phyloP scores from a whole-genome alignment of 2,888 invertebrate species.

The Leptarthrus brevirostris region DNA sequence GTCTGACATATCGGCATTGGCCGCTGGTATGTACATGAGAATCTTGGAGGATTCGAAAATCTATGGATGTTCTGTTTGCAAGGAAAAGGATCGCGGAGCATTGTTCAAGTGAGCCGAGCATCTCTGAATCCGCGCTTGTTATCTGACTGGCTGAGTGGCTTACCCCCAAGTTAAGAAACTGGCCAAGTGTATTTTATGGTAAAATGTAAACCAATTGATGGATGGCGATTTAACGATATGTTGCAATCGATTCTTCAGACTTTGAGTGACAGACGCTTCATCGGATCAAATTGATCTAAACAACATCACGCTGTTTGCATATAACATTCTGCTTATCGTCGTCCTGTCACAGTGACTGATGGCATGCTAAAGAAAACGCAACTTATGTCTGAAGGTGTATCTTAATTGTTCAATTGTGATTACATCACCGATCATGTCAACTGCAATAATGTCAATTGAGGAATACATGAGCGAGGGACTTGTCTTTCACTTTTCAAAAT shows the following conservation, averaged over 20 bases:
- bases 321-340: conserved; percentile 57
- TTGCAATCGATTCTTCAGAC: conserved; percentile 62
- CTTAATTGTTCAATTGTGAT: conserved; percentile 54
- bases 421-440: conserved; percentile 52
- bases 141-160: background rate
- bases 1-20: conserved; percentile 45
- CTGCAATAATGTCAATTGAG: conserved; percentile 51
- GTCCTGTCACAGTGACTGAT: conserved; percentile 53
- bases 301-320: conserved; percentile 56
- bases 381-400: conserved; percentile 51
- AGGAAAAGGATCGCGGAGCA: conserved; percentile 36
- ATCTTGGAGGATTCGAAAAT: conserved; percentile 39
- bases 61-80: conserved; percentile 21
- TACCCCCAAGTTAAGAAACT: background rate
- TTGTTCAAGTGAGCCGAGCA: conserved; percentile 19
- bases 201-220: conserved; percentile 59
- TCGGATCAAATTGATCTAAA: conserved; percentile 55
- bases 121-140: background rate
- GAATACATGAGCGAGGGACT: background rate
- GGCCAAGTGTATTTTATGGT: conserved; percentile 45
- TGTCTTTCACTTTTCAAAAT: background rate
- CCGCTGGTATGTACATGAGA: conserved; percentile 27
- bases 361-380: conserved; percentile 37
- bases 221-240: conserved; percentile 65
- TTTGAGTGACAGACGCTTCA: conserved; percentile 56